phyloP scores from a whole-genome alignment of 2,797 vertebrate genomes.

The Pseudochirops corinnae region DNA sequence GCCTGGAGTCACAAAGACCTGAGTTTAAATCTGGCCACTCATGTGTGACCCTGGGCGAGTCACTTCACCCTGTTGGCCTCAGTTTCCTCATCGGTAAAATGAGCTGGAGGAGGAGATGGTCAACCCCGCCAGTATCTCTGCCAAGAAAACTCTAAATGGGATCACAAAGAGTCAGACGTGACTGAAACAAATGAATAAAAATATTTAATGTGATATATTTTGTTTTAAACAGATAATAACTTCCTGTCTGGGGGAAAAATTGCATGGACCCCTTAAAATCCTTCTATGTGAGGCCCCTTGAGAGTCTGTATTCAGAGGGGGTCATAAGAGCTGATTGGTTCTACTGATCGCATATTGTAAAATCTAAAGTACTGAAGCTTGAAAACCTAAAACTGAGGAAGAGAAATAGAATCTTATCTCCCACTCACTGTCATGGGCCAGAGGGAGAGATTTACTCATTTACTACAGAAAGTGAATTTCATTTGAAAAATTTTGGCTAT shows the following conservation, averaged over 20 bases:
- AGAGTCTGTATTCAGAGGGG: not conserved
- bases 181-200: not conserved
- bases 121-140: not conserved
- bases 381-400: not conserved
- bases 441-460: not conserved
- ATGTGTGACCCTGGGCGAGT: not conserved
- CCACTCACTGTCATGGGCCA: fast-evolving
- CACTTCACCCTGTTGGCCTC: not conserved
- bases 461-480: not conserved
- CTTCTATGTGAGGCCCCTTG: not conserved
- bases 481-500: not conserved
- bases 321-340: not conserved
- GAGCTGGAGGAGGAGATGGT: not conserved
- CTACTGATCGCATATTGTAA: not conserved
- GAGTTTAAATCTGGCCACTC: not conserved
- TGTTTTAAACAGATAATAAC: not conserved
- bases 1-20: not conserved
- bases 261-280: not conserved
- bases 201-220: not conserved
- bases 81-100: not conserved
- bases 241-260: not conserved
- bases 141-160: not conserved
- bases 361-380: not conserved
- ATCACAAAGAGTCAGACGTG: not conserved
- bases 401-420: not conserved